phyloP scores from a whole-genome alignment of 1,140 invertebrate species.

The Neomicropteryx cornuta region DNA sequence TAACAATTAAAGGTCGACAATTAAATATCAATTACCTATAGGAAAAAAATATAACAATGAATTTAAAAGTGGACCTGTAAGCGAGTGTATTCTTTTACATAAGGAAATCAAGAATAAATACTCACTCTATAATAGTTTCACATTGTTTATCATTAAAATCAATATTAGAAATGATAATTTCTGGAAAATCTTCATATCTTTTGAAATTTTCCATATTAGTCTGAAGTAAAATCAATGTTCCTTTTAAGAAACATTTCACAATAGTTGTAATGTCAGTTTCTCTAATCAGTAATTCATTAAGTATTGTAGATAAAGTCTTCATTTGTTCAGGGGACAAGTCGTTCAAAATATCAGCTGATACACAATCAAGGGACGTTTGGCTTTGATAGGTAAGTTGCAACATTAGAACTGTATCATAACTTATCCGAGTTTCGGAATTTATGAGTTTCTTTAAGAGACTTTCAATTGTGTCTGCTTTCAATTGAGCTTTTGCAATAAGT shows the following conservation, averaged over 20 bases:
- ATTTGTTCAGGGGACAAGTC: conserved; percentile 34
- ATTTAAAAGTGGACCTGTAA: no score
- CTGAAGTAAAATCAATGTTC: conserved; percentile 25
- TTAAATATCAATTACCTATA: no score
- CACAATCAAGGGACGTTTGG: conserved; percentile 36
- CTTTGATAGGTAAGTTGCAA: conserved; percentile 49
- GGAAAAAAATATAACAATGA: no score
- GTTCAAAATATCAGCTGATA: conserved; percentile 39
- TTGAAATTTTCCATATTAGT: conserved; percentile 27
- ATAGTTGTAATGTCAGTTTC: conserved; percentile 42
- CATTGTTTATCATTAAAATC: conserved; percentile 37
- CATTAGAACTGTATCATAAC: conserved; percentile 44
- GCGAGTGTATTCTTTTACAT: no score
- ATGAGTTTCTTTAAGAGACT: conserved; percentile 49
- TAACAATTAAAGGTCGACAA: no score
- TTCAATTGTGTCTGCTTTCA: conserved; percentile 48
- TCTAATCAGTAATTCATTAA: conserved; percentile 36
- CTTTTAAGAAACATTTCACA: conserved; percentile 37
- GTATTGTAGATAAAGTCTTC: conserved; percentile 37
- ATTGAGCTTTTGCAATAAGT: conserved; percentile 49
- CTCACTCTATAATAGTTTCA: conserved; percentile 38
- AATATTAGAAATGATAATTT: conserved; percentile 40
- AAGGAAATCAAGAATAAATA: no score
- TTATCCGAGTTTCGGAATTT: conserved; percentile 38
- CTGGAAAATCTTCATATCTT: conserved; percentile 30